A percentile compares a stretch with the other conserved stretches of the same genome.
Evolutionary conservation across 2,888 invertebrate genomes (phyloP).

Genomic region (Drosophila sordidapex): DNA sequence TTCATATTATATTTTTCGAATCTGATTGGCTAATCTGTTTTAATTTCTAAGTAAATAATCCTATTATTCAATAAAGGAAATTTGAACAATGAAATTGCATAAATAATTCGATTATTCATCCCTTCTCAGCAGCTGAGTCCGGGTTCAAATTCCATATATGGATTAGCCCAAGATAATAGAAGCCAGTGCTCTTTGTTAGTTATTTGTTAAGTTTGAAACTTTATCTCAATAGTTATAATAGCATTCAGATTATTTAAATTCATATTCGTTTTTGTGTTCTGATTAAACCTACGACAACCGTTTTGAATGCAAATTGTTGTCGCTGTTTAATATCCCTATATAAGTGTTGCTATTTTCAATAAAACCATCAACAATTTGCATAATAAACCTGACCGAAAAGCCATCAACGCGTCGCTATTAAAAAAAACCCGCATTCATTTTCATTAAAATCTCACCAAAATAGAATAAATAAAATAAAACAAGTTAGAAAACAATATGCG

Average conservation of each 20-base stretch:
- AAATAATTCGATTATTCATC: neutral
- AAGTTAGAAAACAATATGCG: neutral
- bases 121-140: neutral
- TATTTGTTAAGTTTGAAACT: neutral
- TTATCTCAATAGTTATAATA: neutral
- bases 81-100: neutral
- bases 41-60: neutral
- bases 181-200: neutral
- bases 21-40: neutral
- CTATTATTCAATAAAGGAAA: neutral
- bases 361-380: conserved; percentile 55
- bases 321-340: conserved; percentile 35
- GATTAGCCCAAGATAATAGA: neutral
- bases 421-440: conserved; percentile 43
- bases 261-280: neutral
- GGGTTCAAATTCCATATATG: neutral
- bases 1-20: neutral
- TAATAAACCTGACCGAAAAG: conserved; percentile 54
- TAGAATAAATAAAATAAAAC: neutral
- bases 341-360: conserved; percentile 59
- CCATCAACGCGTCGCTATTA: conserved; percentile 11
- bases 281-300: conserved; percentile 21
- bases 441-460: conserved; percentile 39
- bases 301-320: conserved; percentile 35
- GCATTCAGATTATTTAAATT: conserved; percentile 11